These are phyloP conservation scores for Nasonovia ribisnigri DNA, from an alignment of 2,888 invertebrate species.

Conservation along the genomic window DNA sequence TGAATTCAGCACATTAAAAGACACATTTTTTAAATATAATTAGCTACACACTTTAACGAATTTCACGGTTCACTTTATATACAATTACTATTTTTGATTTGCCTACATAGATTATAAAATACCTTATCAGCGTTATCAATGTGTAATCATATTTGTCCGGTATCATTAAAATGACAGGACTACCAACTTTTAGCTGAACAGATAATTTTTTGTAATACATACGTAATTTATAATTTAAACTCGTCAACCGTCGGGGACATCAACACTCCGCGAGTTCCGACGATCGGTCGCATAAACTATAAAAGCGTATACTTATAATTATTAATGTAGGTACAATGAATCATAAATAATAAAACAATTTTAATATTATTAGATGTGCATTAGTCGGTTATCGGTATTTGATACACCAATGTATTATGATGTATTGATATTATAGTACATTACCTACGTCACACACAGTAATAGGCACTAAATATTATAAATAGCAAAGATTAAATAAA, in stretches of 20 bases:
- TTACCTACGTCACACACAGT: background rate
- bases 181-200: background rate
- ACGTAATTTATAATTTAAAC: background rate
- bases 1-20: background rate
- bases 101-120: slow-evolving; percentile 11
- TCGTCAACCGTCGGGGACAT: background rate
- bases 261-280: background rate
- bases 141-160: background rate
- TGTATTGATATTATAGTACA: background rate
- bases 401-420: background rate
- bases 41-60: slow-evolving; percentile 55
- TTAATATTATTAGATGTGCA: background rate
- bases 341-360: background rate
- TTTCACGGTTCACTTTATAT: slow-evolving; percentile 56
- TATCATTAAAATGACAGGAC: slow-evolving; percentile 1
- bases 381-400: background rate
- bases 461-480: background rate
- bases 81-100: slow-evolving; percentile 19
- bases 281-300: background rate
- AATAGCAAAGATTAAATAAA: no score
- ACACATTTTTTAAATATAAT: slow-evolving; percentile 54
- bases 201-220: background rate
- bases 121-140: slow-evolving; percentile 34
- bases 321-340: no score
- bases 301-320: background rate